Percentiles rank a stretch among this genome's conserved stretches.
phyloP scores from a whole-genome alignment of 2,113 vertebrate species.

The Coregonus clupeaformis region DNA sequence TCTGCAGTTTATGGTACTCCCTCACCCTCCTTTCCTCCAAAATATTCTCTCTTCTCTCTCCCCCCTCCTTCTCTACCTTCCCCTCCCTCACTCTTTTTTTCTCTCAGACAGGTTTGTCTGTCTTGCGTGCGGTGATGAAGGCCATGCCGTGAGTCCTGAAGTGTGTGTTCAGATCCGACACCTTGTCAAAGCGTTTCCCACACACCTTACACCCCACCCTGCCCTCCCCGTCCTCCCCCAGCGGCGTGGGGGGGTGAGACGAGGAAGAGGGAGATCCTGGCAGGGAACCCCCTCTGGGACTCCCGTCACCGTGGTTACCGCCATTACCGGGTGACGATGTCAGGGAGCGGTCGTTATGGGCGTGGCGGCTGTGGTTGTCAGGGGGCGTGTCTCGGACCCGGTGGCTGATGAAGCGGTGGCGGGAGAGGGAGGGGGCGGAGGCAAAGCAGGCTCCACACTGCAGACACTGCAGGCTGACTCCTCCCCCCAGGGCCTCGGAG shows the following conservation, averaged over 20 bases:
- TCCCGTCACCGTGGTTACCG: constrained; percentile 38
- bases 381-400: constrained; percentile 73
- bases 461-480: constrained; percentile 79
- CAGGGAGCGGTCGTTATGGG: constrained; percentile 5
- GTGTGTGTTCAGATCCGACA: constrained; percentile 89
- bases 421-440: constrained; percentile 82
- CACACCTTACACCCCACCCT: constrained; percentile 84
- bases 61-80: neutral
- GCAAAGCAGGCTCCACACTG: constrained; percentile 93
- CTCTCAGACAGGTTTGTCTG: constrained; percentile 60
- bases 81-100: neutral
- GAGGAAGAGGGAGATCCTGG: constrained; percentile 50
- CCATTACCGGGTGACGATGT: constrained; percentile 24
- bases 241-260: constrained; percentile 36
- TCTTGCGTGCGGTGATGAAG: constrained; percentile 88
- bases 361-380: constrained; percentile 22
- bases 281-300: constrained; percentile 48
- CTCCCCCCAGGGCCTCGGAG: constrained; percentile 68
- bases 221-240: constrained; percentile 66
- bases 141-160: constrained; percentile 97
- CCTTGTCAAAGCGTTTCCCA: constrained; percentile 83
- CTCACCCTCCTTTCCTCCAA: neutral
- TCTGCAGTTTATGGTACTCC: neutral
- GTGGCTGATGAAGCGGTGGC: constrained; percentile 92
- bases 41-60: too few relatives aligned